Evolutionary conservation across 1,140 invertebrate species (phyloP).

Genomic region (Rhizoglyphus robini): DNA sequence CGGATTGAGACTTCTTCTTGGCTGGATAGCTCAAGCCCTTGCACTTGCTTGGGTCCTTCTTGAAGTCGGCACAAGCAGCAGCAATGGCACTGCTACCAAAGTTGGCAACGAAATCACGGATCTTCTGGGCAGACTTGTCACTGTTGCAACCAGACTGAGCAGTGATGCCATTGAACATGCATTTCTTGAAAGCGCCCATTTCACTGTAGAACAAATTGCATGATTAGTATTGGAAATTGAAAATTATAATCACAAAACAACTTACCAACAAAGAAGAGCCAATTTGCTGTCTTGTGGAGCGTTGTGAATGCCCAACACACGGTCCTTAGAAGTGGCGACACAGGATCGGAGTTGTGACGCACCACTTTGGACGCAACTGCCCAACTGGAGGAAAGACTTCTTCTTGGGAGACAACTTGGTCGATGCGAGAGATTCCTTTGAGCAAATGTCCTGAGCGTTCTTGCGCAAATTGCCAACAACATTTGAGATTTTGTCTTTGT

Average conservation of each 20-base stretch:
- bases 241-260: too few relatives aligned
- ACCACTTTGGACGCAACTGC: background rate
- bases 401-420: background rate
- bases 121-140: background rate
- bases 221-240: too few relatives aligned
- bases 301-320: background rate
- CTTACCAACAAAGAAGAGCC: too few relatives aligned
- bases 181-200: background rate
- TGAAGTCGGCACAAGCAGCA: background rate
- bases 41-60: background rate
- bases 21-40: background rate
- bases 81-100: background rate
- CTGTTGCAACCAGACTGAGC: background rate
- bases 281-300: background rate
- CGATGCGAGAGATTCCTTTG: background rate
- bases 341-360: background rate
- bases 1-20: background rate
- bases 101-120: background rate
- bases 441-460: background rate
- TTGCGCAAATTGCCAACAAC: background rate
- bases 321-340: background rate
- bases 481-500: background rate
- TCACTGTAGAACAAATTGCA: background rate
- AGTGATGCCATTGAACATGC: background rate
- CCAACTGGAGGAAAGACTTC: background rate